These are phyloP conservation scores for Cephalotes varians DNA, from an alignment of 2,888 invertebrate genomes.

Conservation along the genomic window DNA sequence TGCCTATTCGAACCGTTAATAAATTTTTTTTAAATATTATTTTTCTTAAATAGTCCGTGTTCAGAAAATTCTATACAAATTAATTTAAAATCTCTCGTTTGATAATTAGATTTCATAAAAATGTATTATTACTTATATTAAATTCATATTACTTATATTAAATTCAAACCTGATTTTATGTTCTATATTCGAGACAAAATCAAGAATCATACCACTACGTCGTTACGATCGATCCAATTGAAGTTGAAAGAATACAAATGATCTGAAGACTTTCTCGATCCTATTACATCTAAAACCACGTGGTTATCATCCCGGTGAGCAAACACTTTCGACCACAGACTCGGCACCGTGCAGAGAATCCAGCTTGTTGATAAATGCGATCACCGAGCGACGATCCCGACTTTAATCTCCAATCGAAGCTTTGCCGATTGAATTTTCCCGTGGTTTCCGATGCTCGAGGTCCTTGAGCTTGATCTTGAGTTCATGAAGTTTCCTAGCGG, in stretches of 20 bases:
- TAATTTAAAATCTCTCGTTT: background rate
- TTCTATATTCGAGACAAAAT: background rate
- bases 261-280: slow-evolving; percentile 14
- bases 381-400: slow-evolving; percentile 47
- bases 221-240: slow-evolving; percentile 5
- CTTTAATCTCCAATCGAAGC: slow-evolving; percentile 58
- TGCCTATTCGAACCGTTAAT: background rate
- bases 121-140: background rate
- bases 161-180: background rate
- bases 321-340: slow-evolving; percentile 47
- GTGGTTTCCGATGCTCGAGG: background rate
- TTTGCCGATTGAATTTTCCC: slow-evolving; percentile 39
- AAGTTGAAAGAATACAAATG: slow-evolving; percentile 13
- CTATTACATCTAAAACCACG: slow-evolving; percentile 17
- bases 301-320: slow-evolving; percentile 64
- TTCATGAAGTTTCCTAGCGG: background rate
- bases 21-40: background rate
- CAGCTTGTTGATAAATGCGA: slow-evolving; percentile 59
- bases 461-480: background rate
- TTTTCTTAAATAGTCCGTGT: background rate
- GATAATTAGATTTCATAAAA: background rate
- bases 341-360: slow-evolving; percentile 49
- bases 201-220: slow-evolving; percentile 22
- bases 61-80: background rate
- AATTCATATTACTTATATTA: too few species aligned